Evolutionary conservation across 2,113 vertebrate genomes (phyloP).

Genomic region (Callipepla squamata): DNA sequence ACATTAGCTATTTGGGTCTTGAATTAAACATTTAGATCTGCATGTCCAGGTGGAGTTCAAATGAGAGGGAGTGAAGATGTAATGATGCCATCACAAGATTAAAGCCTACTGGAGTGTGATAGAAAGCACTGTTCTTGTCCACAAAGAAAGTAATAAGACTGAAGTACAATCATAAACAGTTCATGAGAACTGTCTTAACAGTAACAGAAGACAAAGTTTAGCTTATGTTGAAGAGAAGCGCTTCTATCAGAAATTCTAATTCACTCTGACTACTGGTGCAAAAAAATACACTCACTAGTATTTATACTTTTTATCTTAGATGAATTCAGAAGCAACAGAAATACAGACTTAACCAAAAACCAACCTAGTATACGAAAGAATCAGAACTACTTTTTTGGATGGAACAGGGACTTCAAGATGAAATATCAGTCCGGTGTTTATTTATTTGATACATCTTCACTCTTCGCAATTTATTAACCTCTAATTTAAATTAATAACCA

Average conservation of each 20-base stretch:
- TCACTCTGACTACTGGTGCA: neutral
- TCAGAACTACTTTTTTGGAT: neutral
- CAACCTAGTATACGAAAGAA: neutral
- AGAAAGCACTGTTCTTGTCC: neutral
- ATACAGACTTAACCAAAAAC: neutral
- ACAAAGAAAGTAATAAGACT: neutral
- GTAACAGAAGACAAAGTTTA: neutral
- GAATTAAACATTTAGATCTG: neutral
- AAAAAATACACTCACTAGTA: neutral
- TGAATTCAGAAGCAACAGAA: neutral
- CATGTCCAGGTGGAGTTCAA: neutral
- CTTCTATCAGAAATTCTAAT: neutral
- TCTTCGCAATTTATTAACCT: neutral
- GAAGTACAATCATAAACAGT: neutral
- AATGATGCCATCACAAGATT: neutral
- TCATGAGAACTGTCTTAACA: neutral
- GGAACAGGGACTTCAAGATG: neutral
- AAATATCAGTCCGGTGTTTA: neutral
- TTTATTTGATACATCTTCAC: neutral
- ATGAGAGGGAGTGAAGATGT: neutral
- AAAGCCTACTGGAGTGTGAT: neutral
- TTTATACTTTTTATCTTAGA: neutral
- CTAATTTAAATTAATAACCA: neutral
- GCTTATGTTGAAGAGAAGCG: neutral
- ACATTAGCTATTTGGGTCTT: neutral